A percentile compares a stretch with the other conserved stretches of the same genome.
These are phyloP conservation scores for Diorhabda sublineata DNA, from an alignment of 1,140 invertebrate species.

Conservation along the genomic window DNA sequence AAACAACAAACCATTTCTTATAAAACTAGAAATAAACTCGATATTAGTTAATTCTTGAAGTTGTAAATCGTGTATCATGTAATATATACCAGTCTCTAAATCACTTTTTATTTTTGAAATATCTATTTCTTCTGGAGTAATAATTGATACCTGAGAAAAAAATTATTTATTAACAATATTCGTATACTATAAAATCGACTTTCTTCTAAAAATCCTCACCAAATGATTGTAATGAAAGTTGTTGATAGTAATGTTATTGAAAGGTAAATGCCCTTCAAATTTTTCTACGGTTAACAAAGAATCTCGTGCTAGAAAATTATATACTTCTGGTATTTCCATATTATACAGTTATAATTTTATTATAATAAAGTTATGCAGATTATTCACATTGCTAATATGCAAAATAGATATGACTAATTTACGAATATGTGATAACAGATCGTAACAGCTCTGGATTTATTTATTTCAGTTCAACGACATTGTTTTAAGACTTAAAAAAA, in stretches of 20 bases:
- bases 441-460: no score
- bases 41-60: conserved; percentile 49
- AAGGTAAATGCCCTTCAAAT: conserved; percentile 29
- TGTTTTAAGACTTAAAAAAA: not conserved
- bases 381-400: no score
- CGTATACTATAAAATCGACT: not conserved
- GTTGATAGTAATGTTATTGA: conserved; percentile 34
- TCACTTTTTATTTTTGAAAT: conserved; percentile 43
- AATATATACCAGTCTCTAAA: conserved; percentile 54
- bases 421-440: no score
- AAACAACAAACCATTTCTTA: conserved; percentile 46
- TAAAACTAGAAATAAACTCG: conserved; percentile 54
- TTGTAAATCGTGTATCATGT: conserved; percentile 49
- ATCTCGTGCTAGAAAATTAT: conserved; percentile 50
- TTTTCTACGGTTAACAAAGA: conserved; percentile 41
- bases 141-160: conserved; percentile 52
- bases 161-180: conserved; percentile 13
- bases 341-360: not conserved
- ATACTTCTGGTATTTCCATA: conserved; percentile 56
- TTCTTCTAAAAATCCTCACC: conserved; percentile 40
- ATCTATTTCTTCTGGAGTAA: conserved; percentile 50
- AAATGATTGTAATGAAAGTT: conserved; percentile 53
- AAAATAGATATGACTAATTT: no score
- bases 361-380: no score
- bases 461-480: not conserved